phyloP scores from a whole-genome alignment of 35 echinoderm and acorn worm genomes.

The Ophiothrix spiculata region DNA sequence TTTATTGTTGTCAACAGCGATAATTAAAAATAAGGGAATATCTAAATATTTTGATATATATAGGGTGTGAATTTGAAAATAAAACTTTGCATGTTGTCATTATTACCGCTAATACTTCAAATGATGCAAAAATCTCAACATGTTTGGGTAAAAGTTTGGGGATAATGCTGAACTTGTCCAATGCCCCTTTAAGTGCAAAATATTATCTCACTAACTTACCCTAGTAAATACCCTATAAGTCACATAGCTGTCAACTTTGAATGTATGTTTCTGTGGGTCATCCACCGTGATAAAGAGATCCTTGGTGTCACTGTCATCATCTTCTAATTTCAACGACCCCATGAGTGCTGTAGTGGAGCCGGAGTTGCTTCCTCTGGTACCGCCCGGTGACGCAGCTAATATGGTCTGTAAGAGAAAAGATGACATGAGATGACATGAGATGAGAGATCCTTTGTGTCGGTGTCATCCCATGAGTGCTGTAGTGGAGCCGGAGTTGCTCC shows the following conservation, averaged over 20 bases:
- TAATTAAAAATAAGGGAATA: too few species aligned
- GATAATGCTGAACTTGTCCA: too few species aligned
- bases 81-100: too few species aligned
- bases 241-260: slow-evolving; percentile 78
- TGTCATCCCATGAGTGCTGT: slow-evolving; percentile 63
- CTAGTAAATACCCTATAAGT: slow-evolving; percentile 92
- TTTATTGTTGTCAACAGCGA: too few species aligned
- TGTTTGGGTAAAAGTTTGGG: too few species aligned
- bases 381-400: background rate
- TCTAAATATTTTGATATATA: too few species aligned
- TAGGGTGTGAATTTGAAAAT: too few species aligned
- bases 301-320: slow-evolving; percentile 64
- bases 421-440: too few species aligned
- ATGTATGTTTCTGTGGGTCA: slow-evolving; percentile 78
- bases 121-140: too few species aligned
- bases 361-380: background rate
- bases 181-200: too few species aligned
- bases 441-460: slow-evolving; percentile 77
- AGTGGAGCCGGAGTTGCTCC: slow-evolving; percentile 4
- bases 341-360: slow-evolving; percentile 43
- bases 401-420: background rate
- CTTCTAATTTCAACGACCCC: slow-evolving; percentile 63
- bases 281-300: slow-evolving; percentile 92
- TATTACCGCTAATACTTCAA: too few species aligned
- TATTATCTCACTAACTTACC: slow-evolving; percentile 44